Percentiles rank a stretch among this genome's conserved stretches.
Conservation (phyloP, 2,888 invertebrate genomes). For the Dromius quadrimaculatus region DNA sequence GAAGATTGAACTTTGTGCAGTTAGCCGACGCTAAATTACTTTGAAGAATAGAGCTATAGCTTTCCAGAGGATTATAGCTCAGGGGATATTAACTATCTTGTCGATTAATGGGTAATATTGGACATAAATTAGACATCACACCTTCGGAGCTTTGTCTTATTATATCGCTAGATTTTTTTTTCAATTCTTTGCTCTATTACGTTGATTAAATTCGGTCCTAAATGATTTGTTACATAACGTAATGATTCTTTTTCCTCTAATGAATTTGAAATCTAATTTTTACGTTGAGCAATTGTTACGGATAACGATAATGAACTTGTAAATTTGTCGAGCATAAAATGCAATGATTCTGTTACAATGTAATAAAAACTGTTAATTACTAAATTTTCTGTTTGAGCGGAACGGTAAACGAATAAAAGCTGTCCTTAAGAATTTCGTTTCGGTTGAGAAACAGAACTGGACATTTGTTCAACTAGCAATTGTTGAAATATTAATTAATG, state of each 20-base stretch:
- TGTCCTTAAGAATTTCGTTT: conserved; percentile 20
- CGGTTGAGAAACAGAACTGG: not conserved
- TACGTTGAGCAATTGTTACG: too few relatives aligned
- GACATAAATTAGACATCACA: conserved; percentile 16
- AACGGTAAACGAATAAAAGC: conserved; percentile 17
- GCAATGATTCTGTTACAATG: conserved; percentile 22
- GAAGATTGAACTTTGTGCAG: conserved; percentile 14
- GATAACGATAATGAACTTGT: conserved; percentile 49
- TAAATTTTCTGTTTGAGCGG: conserved; percentile 41
- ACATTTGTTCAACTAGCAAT: not conserved
- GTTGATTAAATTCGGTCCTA: too few relatives aligned
- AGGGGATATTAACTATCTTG: not conserved
- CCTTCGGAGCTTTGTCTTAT: too few relatives aligned
- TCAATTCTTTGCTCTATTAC: too few relatives aligned
- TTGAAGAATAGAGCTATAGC: conserved; percentile 9
- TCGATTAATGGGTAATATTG: conserved; percentile 1
- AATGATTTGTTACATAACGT: too few relatives aligned
- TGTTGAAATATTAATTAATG: not conserved
- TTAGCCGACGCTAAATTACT: conserved; percentile 14
- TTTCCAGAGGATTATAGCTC: conserved; percentile 16
- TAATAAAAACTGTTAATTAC: conserved; percentile 48
- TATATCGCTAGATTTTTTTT: too few relatives aligned
- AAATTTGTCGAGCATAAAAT: conserved; percentile 43
- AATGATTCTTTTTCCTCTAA: not conserved
- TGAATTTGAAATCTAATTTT: too few relatives aligned